Base-by-base conservation (phyloP, 1,140 invertebrate genomes). In the Lordiphosa collinella region DNA sequence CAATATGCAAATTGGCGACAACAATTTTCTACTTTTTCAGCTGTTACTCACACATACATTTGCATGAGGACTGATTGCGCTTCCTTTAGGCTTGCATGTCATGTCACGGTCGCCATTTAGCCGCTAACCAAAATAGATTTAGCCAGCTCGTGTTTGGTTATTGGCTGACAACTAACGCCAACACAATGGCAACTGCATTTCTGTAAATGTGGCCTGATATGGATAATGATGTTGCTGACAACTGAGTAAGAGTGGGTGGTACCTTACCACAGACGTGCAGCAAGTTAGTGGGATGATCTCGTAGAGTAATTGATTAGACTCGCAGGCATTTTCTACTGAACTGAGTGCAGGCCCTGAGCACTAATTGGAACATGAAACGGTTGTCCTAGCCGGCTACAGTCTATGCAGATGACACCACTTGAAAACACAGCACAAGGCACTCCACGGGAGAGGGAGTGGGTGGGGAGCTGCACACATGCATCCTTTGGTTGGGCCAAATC, bases 341-440 rank as follows among this genome's bases (percentile, higher is more conserved):
- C n/a, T 57, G 63, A 69, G 72, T 59, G 50, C 61, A 57, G 57
- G 34, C 48, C 60, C 52, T 35, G 36, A 56, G 70, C 56, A 73
- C 78, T 84, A 84, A 85, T 84, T 84, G 78, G n/a, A 85, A 84
- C 79, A 84, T 85, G 79, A 84, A 80, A 79, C 61, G 64, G 44
- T 55, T 38, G 25, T 29, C 62, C 53, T 35, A 52, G 44, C 54
- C 35, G 55, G n/a, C 4, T 22, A 22, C 16, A 13, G 66, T 62
- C 60, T 43, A 76, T 71, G 66, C 59, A 71, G 62, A 62, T 60
- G 61, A 71, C 76, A 82, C 66, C 63, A 67, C 76, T 80, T 61
- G 66, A 82, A 71, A 67, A 67, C n/a, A n/a, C 70, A 61, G 51
- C 65, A 71, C 54, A 71, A 40, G 16, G 49, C 35, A 38, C 35